Conservation (phyloP, 1,140 invertebrate species). For the Proctacanthus coquilletti region DNA sequence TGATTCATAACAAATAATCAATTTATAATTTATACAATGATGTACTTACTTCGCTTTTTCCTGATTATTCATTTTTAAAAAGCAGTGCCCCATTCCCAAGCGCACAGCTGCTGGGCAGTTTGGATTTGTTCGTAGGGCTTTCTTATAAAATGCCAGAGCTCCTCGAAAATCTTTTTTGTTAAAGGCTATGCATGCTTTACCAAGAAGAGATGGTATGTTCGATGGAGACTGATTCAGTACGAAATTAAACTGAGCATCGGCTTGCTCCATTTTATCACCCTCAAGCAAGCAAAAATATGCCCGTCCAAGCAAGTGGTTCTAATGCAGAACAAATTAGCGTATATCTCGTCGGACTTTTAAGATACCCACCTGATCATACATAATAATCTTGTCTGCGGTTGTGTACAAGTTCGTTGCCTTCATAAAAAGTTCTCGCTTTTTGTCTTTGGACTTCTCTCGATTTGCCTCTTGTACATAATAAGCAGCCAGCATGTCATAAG, state of each 20-base stretch:
- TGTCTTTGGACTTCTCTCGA: constrained; percentile 89
- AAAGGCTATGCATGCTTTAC: constrained; percentile 95
- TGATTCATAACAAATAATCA: too few species aligned
- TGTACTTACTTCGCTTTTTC: constrained; percentile 72
- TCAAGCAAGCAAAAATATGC: constrained; percentile 97
- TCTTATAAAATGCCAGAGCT: constrained; percentile 95
- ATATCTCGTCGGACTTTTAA: too few species aligned
- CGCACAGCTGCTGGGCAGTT: constrained; percentile 94
- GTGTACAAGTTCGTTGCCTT: constrained; percentile 96
- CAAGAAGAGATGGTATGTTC: constrained; percentile 91
- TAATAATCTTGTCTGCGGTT: constrained; percentile 97
- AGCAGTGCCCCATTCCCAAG: constrained; percentile 95
- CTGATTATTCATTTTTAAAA: constrained; percentile 89
- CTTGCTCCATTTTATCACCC: constrained; percentile 99
- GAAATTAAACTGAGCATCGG: constrained; percentile 99
- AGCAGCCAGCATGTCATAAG: constrained; percentile 89
- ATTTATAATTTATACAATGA: too few species aligned
- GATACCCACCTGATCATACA: constrained; percentile 90
- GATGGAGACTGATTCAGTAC: constrained; percentile 90
- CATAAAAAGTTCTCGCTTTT: constrained; percentile 86
- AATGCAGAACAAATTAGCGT: too few species aligned
- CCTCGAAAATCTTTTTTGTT: constrained; percentile 88
- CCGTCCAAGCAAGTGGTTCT: constrained; percentile 92
- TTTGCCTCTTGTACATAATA: constrained; percentile 97
- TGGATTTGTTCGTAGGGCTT: constrained; percentile 88